A percentile compares a stretch with the other conserved stretches of the same genome.
Conservation (phyloP, 2,888 invertebrate genomes). For the Brenthis hecate region DNA sequence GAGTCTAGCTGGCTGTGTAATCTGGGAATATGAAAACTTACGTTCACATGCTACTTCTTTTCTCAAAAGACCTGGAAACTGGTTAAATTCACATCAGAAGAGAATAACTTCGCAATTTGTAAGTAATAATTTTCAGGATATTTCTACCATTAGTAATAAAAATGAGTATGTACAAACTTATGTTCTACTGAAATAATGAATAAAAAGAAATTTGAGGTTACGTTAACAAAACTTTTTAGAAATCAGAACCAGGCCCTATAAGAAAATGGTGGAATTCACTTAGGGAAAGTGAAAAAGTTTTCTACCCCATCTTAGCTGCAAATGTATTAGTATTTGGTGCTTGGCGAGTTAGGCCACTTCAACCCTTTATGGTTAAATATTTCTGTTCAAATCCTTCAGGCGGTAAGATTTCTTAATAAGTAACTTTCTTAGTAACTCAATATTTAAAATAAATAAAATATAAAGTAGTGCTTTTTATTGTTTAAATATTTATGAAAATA, state of each 20-base stretch:
- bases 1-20: slow-evolving; percentile 88
- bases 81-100: slow-evolving; percentile 76
- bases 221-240: slow-evolving; percentile 48
- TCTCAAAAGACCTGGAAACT: slow-evolving; percentile 76
- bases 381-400: slow-evolving; percentile 92
- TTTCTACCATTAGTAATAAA: slow-evolving; percentile 13
- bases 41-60: slow-evolving; percentile 80
- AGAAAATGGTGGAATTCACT: slow-evolving; percentile 88
- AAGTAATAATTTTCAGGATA: slow-evolving; percentile 40
- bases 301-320: slow-evolving; percentile 89
- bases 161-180: not conserved
- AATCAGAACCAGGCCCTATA: slow-evolving; percentile 64
- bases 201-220: no score
- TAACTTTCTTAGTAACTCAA: not conserved
- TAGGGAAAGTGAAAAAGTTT: slow-evolving; percentile 88
- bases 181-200: not conserved
- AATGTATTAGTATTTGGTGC: slow-evolving; percentile 91
- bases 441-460: not conserved
- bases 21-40: slow-evolving; percentile 93
- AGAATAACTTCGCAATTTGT: slow-evolving; percentile 58
- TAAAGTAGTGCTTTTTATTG: no score
- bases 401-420: slow-evolving; percentile 75
- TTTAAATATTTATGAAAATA: not conserved
- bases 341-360: slow-evolving; percentile 89
- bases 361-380: slow-evolving; percentile 89